Evolutionary conservation across 2,888 invertebrate species (phyloP).

Genomic region (Chaitophorus viminalis): DNA sequence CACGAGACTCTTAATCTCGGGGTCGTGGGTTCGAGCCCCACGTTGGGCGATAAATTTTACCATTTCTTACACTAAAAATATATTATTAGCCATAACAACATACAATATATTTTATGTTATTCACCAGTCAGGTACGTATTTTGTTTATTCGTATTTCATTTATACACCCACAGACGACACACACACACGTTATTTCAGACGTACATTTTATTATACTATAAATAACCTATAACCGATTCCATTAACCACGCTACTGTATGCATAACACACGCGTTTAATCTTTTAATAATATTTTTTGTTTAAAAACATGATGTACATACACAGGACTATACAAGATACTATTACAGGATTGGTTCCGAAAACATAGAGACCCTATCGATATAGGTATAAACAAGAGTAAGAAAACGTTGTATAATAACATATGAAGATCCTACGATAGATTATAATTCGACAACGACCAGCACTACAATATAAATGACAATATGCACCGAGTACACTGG

Average conservation of each 20-base stretch:
- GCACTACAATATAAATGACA: not conserved
- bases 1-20: slow-evolving; percentile 73
- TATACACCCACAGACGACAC: too few species aligned
- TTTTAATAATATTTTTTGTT: slow-evolving; percentile 11
- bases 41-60: slow-evolving; percentile 68
- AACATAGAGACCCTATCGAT: not conserved
- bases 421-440: slow-evolving; percentile 26
- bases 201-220: not conserved
- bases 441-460: not conserved
- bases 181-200: not conserved
- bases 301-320: too few species aligned
- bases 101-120: not conserved
- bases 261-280: not conserved
- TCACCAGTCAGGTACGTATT: not conserved
- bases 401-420: slow-evolving; percentile 25
- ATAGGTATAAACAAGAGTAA: not conserved
- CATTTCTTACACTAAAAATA: not conserved
- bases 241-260: slow-evolving; percentile 12
- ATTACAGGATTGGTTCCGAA: not conserved
- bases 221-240: not conserved
- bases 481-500: not conserved
- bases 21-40: slow-evolving; percentile 74
- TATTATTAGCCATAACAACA: not conserved
- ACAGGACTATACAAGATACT: not conserved
- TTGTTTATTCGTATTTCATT: too few species aligned